phyloP scores from a whole-genome alignment of 2,797 vertebrate genomes.

The Zenarchopterus dispar region DNA sequence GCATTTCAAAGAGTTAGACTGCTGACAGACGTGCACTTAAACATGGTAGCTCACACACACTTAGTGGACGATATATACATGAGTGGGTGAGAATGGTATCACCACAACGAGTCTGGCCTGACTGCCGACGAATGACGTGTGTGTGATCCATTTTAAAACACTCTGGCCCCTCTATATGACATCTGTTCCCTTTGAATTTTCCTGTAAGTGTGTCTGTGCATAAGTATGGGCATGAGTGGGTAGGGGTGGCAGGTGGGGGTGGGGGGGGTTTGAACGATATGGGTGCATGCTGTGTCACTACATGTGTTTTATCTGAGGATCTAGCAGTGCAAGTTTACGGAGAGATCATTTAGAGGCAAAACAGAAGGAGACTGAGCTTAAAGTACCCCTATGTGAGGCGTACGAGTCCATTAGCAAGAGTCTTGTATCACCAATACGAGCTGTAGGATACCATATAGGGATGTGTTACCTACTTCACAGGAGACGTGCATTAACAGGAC shows the following conservation, averaged over 20 bases:
- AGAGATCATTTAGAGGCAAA: slow-evolving; percentile 55
- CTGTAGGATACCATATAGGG: slow-evolving; percentile 54
- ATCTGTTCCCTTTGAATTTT: slow-evolving; percentile 71
- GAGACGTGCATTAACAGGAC: slow-evolving; percentile 40
- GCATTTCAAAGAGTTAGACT: slow-evolving; percentile 37
- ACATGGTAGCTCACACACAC: slow-evolving; percentile 21
- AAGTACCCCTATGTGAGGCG: slow-evolving; percentile 54
- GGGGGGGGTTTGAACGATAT: slow-evolving; percentile 58
- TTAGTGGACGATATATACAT: slow-evolving; percentile 53
- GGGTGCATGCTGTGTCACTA: slow-evolving; percentile 67
- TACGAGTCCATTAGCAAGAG: slow-evolving; percentile 46
- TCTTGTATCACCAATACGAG: slow-evolving; percentile 29
- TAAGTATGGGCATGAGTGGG: slow-evolving; percentile 6
- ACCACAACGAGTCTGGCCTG: slow-evolving; percentile 53
- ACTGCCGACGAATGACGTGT: slow-evolving; percentile 44
- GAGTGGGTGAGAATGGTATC: slow-evolving; percentile 71
- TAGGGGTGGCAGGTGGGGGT: too few species aligned
- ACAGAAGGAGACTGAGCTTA: slow-evolving; percentile 20
- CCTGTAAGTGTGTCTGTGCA: slow-evolving; percentile 43
- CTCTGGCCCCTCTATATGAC: slow-evolving; percentile 68
- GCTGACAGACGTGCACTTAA: slow-evolving; percentile 35
- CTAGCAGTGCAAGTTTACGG: slow-evolving; percentile 49
- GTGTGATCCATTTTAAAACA: slow-evolving; percentile 74
- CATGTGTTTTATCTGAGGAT: slow-evolving; percentile 60
- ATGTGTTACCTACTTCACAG: slow-evolving; percentile 38